These are phyloP conservation scores for Aptenodytes forsteri DNA, from an alignment of 2,113 vertebrate species.

Conservation along the genomic window DNA sequence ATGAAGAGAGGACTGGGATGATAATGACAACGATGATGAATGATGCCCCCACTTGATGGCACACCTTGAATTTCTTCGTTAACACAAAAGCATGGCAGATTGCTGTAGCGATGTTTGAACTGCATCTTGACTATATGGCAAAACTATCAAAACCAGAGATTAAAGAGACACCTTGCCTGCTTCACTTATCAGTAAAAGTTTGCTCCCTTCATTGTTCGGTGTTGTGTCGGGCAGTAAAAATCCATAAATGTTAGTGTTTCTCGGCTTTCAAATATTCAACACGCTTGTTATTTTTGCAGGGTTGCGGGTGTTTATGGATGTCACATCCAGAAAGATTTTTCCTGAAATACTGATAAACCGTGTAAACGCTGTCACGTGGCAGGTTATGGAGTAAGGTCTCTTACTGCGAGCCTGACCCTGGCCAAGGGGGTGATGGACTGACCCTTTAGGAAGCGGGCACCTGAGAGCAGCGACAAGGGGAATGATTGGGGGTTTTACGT, in stretches of 20 bases:
- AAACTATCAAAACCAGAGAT: not conserved
- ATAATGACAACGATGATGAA: not conserved
- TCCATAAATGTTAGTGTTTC: not conserved
- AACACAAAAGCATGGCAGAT: not conserved
- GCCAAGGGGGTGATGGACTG: not conserved
- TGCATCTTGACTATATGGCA: not conserved
- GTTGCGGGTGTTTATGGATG: not conserved
- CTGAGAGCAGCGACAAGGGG: not conserved
- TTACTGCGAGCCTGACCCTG: rapidly evolving
- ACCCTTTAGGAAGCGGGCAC: not conserved
- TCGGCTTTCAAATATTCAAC: not conserved
- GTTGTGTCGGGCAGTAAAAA: not conserved
- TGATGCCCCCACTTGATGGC: not conserved
- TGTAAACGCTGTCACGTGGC: not conserved
- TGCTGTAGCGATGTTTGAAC: not conserved
- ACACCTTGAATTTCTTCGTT: not conserved
- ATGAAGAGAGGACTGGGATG: not conserved
- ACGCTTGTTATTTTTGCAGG: not conserved
- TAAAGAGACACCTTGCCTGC: not conserved
- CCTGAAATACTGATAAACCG: not conserved
- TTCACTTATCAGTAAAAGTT: not conserved
- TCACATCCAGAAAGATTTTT: not conserved
- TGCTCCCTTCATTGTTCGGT: not conserved
- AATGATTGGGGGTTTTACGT: rapidly evolving
- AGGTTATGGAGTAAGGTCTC: not conserved